Evolutionary conservation across 2,113 vertebrate genomes (phyloP).

Genomic region (Asarcornis scutulata): DNA sequence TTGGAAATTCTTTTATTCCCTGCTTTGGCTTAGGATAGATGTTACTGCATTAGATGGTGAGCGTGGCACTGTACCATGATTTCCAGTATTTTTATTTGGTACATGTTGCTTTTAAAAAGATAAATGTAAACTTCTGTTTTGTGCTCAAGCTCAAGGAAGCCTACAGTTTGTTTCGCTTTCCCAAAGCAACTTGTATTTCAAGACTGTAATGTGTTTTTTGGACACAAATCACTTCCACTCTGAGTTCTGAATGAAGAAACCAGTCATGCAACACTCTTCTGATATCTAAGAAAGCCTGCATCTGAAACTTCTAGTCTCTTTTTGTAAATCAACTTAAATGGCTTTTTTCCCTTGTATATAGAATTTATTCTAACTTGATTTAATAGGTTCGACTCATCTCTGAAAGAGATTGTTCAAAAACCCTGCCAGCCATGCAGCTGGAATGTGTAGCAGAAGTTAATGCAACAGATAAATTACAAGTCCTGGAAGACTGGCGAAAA

Average conservation of each 20-base stretch:
- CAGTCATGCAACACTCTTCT: background rate
- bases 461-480: conserved; percentile 70
- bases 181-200: background rate
- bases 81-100: background rate
- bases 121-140: background rate
- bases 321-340: background rate
- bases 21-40: background rate
- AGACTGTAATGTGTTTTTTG: background rate
- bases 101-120: background rate
- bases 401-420: conserved; percentile 75
- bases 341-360: background rate
- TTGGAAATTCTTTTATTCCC: background rate
- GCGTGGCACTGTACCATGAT: background rate
- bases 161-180: background rate
- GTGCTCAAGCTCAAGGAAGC: background rate
- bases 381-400: conserved; percentile 85
- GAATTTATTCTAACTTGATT: background rate
- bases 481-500: conserved; percentile 74
- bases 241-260: background rate
- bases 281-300: background rate
- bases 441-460: conserved; percentile 73
- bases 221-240: background rate
- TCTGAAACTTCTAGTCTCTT: background rate
- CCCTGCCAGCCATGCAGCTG: conserved; percentile 74
- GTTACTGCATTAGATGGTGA: background rate